Conservation (phyloP, 2,888 invertebrate genomes). For the Eupithecia subfuscata region DNA sequence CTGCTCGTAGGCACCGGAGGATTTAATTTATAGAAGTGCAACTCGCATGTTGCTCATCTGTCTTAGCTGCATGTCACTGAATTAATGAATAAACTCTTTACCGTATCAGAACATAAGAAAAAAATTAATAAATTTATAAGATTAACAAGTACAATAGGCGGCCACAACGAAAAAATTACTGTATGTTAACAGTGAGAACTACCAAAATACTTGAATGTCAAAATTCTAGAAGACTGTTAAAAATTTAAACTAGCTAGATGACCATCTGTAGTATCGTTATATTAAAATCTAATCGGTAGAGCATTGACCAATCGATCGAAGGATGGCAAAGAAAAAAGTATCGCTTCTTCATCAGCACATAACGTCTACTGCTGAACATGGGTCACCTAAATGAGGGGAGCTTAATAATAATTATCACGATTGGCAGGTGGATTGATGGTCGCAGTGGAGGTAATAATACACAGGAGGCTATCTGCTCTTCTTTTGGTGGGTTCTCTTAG, state of each 20-base stretch:
- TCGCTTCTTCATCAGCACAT: no score
- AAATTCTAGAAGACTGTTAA: no score
- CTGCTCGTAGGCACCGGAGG: constrained; percentile 39
- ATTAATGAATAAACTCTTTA: neutral
- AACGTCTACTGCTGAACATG: neutral
- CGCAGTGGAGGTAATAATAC: neutral
- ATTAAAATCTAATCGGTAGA: no score
- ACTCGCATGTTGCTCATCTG: neutral
- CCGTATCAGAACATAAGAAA: neutral
- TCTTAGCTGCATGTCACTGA: neutral
- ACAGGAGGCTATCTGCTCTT: neutral
- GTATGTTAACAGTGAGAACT: no score
- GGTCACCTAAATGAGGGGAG: no score
- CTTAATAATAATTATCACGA: neutral
- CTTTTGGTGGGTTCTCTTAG: neutral
- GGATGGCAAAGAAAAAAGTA: no score
- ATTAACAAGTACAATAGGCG: neutral
- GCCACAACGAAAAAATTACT: neutral
- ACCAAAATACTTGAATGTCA: no score
- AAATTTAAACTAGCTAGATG: no score
- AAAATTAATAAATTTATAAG: neutral
- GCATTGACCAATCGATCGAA: no score
- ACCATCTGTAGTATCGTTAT: no score
- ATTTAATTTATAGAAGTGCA: neutral
- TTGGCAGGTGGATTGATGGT: neutral